Percentiles rank a stretch among this genome's conserved stretches.
These are phyloP conservation scores for Oreochromis niloticus DNA, from an alignment of 2,113 vertebrate genomes.

Conservation along the genomic window DNA sequence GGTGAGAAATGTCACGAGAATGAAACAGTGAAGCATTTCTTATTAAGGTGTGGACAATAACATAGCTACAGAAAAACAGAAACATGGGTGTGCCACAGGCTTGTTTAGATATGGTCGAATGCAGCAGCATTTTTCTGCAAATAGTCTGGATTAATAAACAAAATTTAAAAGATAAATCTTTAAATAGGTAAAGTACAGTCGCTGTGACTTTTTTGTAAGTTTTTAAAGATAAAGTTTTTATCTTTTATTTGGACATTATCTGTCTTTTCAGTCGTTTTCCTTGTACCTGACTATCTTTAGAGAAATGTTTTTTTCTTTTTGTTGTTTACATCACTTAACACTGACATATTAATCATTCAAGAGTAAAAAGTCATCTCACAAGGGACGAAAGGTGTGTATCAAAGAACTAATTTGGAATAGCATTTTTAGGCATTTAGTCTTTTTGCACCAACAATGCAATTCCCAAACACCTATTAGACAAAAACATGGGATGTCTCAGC, in stretches of 20 bases:
- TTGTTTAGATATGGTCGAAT: fast-evolving
- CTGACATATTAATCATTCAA: background rate
- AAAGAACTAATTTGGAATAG: background rate
- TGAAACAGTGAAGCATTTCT: background rate
- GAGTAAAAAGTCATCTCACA: background rate
- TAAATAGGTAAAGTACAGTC: background rate
- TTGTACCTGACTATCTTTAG: background rate
- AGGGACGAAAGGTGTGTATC: background rate
- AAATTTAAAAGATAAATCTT: background rate
- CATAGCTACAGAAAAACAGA: background rate
- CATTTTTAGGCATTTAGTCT: background rate
- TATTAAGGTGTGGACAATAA: background rate
- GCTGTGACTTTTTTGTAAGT: background rate
- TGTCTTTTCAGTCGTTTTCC: background rate
- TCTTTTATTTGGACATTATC: background rate
- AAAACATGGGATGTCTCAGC: background rate
- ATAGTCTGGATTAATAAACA: background rate
- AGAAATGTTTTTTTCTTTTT: background rate
- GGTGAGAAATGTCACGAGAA: background rate
- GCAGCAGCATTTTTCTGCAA: background rate
- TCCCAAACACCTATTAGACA: background rate
- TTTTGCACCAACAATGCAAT: background rate
- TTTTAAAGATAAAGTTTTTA: background rate
- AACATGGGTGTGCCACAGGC: background rate
- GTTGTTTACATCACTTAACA: background rate